Evolutionary conservation across 2,888 invertebrate genomes (phyloP).

Genomic region (Argynnis bischoffii): DNA sequence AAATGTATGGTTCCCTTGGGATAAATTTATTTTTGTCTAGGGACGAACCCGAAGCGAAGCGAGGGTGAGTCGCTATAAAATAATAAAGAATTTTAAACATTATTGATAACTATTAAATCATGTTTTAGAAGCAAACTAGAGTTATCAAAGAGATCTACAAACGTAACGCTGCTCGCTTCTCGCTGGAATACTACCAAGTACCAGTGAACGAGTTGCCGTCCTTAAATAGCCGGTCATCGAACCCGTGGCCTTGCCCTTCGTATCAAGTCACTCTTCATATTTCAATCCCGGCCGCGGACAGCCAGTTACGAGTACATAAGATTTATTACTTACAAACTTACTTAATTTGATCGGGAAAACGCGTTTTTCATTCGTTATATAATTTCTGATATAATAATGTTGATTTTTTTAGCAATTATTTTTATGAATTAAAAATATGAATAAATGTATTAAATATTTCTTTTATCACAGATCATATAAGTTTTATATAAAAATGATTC

Average conservation of each 20-base stretch:
- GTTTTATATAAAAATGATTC: no score
- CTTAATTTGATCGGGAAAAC: constrained; percentile 4
- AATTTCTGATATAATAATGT: background rate
- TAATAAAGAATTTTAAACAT: no score
- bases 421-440: no score
- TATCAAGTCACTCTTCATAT: constrained; percentile 39
- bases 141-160: constrained; percentile 7
- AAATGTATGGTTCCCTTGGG: no score
- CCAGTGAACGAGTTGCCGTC: constrained; percentile 47
- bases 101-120: no score
- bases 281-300: constrained; percentile 30
- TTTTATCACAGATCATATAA: no score
- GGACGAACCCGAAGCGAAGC: no score
- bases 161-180: constrained; percentile 3
- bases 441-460: no score
- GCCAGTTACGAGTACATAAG: constrained; percentile 22
- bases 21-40: no score
- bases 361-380: background rate
- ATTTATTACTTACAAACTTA: constrained; percentile 36
- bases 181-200: constrained; percentile 17
- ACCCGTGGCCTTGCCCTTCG: constrained; percentile 76
- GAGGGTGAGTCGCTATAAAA: no score
- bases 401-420: background rate
- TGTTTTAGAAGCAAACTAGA: background rate
- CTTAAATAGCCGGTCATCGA: constrained; percentile 65